Conservation (phyloP, 2,888 invertebrate species). For the Cryptocephalus moraei region DNA sequence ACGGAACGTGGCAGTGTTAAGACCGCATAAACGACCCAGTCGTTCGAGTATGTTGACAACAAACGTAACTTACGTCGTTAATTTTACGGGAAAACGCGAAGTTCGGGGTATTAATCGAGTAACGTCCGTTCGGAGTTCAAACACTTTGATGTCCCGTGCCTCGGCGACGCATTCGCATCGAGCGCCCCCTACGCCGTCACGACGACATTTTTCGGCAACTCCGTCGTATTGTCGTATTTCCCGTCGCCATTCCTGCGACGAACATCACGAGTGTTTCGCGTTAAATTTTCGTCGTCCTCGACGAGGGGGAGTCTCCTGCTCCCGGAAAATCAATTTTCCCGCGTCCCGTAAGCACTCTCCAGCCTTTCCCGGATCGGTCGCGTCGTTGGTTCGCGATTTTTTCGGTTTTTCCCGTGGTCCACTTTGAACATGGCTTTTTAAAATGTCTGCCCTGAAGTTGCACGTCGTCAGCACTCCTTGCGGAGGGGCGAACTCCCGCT, state of each 20-base stretch:
- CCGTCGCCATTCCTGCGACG: constrained; percentile 67
- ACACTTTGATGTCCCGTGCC: too few species aligned
- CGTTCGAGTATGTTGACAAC: too few species aligned
- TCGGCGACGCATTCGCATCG: too few species aligned
- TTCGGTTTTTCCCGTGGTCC: constrained; percentile 40
- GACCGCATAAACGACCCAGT: not conserved
- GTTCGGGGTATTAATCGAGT: too few species aligned
- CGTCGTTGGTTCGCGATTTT: too few species aligned
- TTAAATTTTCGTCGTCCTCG: constrained; percentile 53
- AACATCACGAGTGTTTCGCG: constrained; percentile 40
- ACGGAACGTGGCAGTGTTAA: constrained; percentile 1
- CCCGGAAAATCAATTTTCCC: constrained; percentile 39
- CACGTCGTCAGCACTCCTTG: constrained; percentile 58
- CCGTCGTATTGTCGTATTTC: constrained; percentile 24
- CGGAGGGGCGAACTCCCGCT: constrained; percentile 55
- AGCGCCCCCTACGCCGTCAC: too few species aligned
- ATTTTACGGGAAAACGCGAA: too few species aligned
- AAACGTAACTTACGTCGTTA: too few species aligned
- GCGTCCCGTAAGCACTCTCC: too few species aligned
- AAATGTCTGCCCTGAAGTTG: constrained; percentile 65
- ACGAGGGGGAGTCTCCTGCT: constrained; percentile 51
- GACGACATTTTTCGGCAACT: too few species aligned
- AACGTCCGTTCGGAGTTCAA: too few species aligned
- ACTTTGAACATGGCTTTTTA: constrained; percentile 70
- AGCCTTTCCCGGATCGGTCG: too few species aligned